These are phyloP conservation scores for Sturnira hondurensis DNA, from an alignment of 2,113 vertebrate genomes.

Conservation along the genomic window DNA sequence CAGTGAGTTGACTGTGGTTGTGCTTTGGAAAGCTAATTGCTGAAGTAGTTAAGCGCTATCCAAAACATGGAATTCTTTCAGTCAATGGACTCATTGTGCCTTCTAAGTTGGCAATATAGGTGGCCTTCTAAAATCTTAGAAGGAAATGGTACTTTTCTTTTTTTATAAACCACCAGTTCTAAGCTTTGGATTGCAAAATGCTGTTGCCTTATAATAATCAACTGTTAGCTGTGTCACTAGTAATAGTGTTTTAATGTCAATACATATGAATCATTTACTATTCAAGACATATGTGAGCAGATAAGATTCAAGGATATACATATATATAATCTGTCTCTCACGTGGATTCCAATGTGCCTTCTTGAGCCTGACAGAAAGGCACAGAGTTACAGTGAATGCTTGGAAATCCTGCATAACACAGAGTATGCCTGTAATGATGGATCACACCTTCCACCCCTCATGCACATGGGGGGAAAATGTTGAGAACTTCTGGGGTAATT, in stretches of 20 bases:
- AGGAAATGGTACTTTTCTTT: not conserved
- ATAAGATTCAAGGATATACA: not conserved
- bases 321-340: not conserved
- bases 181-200: not conserved
- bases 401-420: not conserved
- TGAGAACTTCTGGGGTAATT: conserved; percentile 26
- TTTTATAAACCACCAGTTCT: not conserved
- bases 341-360: not conserved
- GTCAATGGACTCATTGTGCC: not conserved
- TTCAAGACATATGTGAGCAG: not conserved
- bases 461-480: not conserved
- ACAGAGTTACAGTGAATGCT: not conserved
- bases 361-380: not conserved
- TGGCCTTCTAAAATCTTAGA: not conserved
- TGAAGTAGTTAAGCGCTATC: not conserved
- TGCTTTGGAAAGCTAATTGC: not conserved
- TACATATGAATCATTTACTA: not conserved
- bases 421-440: not conserved
- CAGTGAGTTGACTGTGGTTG: not conserved
- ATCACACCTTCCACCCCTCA: conserved; percentile 12
- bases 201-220: not conserved
- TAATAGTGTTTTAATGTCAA: not conserved
- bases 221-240: not conserved
- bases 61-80: not conserved
- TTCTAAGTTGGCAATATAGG: not conserved